These are phyloP conservation scores for Xenopus laevis DNA, from an alignment of 2,113 vertebrate species.

Conservation along the genomic window DNA sequence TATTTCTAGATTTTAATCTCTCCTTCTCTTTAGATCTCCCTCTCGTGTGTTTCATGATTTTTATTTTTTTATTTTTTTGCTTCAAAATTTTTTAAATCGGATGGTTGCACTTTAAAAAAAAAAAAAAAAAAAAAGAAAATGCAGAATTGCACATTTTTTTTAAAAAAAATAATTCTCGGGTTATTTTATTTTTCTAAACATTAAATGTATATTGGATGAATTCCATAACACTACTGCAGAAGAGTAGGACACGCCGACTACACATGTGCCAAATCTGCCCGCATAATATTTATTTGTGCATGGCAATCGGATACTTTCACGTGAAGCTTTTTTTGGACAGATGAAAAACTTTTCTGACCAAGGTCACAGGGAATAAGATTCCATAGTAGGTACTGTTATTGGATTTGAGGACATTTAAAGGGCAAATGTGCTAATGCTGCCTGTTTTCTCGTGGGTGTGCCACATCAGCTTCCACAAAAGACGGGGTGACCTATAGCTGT, in stretches of 20 bases:
- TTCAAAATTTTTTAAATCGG: slow-evolving; percentile 28
- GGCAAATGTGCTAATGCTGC: too few relatives aligned
- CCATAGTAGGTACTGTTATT: too few relatives aligned
- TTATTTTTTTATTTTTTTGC: slow-evolving; percentile 40
- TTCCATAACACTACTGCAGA: neutral
- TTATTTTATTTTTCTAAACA: slow-evolving; percentile 16
- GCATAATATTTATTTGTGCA: neutral
- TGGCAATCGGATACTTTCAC: too few relatives aligned
- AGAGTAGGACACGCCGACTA: neutral
- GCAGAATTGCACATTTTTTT: slow-evolving; percentile 37
- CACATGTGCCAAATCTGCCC: neutral
- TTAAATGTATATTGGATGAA: neutral
- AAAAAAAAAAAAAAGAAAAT: too few relatives aligned
- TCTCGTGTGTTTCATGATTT: slow-evolving; percentile 27
- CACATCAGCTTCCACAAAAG: too few relatives aligned
- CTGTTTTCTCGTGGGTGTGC: too few relatives aligned
- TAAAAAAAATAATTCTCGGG: neutral
- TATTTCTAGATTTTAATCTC: slow-evolving; percentile 81
- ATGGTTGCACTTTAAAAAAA: slow-evolving; percentile 34
- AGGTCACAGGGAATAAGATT: too few relatives aligned
- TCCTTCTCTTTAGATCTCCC: slow-evolving; percentile 51
- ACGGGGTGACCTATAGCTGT: too few relatives aligned
- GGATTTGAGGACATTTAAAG: too few relatives aligned
- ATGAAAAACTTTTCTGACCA: neutral
- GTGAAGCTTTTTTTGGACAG: neutral